Percentiles rank a stretch among this genome's conserved stretches.
Evolutionary conservation across 2,888 invertebrate genomes (phyloP).

Genomic region (Gymnocheta viridis): DNA sequence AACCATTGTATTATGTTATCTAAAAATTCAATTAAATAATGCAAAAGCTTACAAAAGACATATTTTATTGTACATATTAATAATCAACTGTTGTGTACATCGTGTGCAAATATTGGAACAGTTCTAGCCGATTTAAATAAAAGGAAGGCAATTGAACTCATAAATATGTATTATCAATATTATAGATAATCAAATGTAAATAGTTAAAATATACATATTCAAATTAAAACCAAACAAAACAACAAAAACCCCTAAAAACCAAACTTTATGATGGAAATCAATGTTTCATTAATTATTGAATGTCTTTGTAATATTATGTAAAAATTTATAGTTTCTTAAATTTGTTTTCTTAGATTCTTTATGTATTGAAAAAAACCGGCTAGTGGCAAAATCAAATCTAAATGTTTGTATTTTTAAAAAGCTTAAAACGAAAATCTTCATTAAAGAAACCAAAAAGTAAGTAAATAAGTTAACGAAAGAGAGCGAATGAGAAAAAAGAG

Average conservation of each 20-base stretch:
- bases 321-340: constrained; percentile 5
- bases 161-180: background rate
- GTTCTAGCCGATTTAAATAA: background rate
- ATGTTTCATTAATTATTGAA: background rate
- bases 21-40: background rate
- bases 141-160: background rate
- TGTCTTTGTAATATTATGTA: constrained; percentile 27
- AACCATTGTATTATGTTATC: background rate
- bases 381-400: constrained; percentile 1
- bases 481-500: constrained; percentile 7
- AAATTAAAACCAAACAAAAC: background rate
- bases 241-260: background rate
- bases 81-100: background rate
- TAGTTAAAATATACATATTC: background rate
- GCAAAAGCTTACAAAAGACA: background rate
- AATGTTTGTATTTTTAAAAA: background rate
- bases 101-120: background rate
- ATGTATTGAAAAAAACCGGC: constrained; percentile 22
- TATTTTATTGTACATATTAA: background rate
- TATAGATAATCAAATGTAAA: constrained; percentile 10
- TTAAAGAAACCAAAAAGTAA: background rate
- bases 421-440: background rate
- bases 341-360: background rate
- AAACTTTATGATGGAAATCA: background rate
- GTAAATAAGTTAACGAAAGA: constrained; percentile 17